Evolutionary conservation across 2,113 vertebrate genomes (phyloP), one percentile per base, ranked within the genome.

Genomic region (Brienomyrus longianalis): DNA sequence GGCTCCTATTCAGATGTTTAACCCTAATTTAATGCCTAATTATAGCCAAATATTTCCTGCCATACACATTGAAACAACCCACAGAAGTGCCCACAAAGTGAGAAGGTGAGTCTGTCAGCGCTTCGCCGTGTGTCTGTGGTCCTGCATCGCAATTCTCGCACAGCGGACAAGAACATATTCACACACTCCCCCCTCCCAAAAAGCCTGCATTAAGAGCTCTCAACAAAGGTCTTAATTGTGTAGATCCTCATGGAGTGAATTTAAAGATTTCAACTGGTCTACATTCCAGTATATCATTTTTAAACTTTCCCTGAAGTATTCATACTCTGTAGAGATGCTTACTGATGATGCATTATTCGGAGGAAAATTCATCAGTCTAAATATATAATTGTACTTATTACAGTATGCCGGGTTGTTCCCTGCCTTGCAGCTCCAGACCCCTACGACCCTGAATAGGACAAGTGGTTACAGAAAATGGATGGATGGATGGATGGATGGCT

Each of bases 21-120:
- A 95, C 95, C 93, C 93, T 92, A 94, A 95, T 95, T 94, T 95
- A 95, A 95, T 95, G 91, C 93, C 93, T 93, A 90, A 94, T 95
- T 96, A 95, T 91, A 91, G 89, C 95, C 91, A 94, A 92, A 94
- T 86, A 93, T 92, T 91, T 90, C 88, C 93, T 89, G 91, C 88
- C 31, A 89, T 93, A 89, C 92, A 90, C 94, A 94, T 93, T 87
- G 92, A 92, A 92, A 93, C 91, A 87, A 48, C 27, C n/a, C 51
- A 27, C 27, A 51, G 27, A 54, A 35, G 85, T 21, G 50, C 45
- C 83, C 39, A 43, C 45, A 84, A n/a, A 47, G 51, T 56, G 51
- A 87, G 45, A 86, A 86, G 83, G 83, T 86, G 48, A 85, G 48
- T 50, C 47, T 85, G 23, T 50, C 43, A 48, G 47, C 9, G 4